Conservation (phyloP, 2,113 vertebrate species). For the Nothocercus nigrocapillus region DNA sequence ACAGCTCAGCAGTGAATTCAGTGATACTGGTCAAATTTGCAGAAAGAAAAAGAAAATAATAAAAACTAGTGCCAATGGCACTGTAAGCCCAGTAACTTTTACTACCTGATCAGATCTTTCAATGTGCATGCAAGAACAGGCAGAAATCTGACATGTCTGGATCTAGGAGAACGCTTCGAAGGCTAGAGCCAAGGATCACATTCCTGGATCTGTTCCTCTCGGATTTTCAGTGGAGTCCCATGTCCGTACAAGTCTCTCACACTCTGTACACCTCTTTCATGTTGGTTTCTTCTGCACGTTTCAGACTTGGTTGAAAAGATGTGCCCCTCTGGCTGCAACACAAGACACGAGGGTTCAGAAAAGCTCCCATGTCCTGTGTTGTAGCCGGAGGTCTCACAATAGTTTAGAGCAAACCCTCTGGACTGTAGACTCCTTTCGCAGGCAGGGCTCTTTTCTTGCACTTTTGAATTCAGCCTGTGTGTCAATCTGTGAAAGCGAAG, state of each 20-base stretch:
- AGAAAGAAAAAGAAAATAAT: neutral
- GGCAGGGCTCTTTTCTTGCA: neutral
- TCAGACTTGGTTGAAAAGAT: slow-evolving; percentile 66
- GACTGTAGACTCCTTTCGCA: neutral
- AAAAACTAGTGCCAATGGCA: neutral
- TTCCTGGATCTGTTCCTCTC: neutral
- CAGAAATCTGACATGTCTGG: slow-evolving; percentile 19
- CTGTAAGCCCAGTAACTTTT: neutral
- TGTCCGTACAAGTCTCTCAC: neutral
- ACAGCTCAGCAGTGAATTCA: neutral
- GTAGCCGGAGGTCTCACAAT: slow-evolving; percentile 84
- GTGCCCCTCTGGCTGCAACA: slow-evolving; percentile 87
- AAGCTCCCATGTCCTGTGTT: slow-evolving; percentile 86
- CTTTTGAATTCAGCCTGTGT: neutral
- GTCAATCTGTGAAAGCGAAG: neutral
- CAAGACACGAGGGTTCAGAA: slow-evolving; percentile 86
- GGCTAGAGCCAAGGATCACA: neutral
- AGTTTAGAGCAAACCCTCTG: slow-evolving; percentile 37
- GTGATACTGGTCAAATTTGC: neutral
- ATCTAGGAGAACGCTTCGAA: slow-evolving; percentile 34
- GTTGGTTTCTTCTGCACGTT: slow-evolving; percentile 38
- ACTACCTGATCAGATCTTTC: slow-evolving; percentile 40
- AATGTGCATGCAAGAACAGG: slow-evolving; percentile 8
- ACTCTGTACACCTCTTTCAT: slow-evolving; percentile 20
- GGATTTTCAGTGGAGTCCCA: neutral